Evolutionary conservation across 2,113 vertebrate species (phyloP).

Genomic region (Columba janthina): DNA sequence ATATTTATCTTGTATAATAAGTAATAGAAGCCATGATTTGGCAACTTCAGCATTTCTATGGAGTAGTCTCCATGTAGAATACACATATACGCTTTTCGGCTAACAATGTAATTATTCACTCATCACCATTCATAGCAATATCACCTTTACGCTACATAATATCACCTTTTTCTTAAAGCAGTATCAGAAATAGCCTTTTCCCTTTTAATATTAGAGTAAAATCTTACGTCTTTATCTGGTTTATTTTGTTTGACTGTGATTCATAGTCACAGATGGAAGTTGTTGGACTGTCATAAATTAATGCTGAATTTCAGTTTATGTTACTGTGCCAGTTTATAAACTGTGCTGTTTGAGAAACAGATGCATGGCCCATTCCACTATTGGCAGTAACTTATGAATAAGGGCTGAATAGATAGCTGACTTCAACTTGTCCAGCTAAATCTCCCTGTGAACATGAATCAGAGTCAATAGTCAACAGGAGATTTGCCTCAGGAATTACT

Average conservation of each 20-base stretch:
- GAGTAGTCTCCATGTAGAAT: neutral
- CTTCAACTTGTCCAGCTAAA: neutral
- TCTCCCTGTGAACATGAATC: neutral
- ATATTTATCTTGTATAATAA: neutral
- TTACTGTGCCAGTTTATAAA: neutral
- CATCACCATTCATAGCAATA: neutral
- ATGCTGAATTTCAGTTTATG: constrained; percentile 6
- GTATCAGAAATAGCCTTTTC: neutral
- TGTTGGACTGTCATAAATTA: neutral
- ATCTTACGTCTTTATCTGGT: neutral
- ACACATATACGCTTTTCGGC: neutral
- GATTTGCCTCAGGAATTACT: neutral
- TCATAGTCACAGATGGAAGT: neutral
- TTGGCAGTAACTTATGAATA: neutral
- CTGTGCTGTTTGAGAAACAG: neutral
- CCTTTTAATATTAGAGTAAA: neutral
- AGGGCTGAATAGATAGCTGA: neutral
- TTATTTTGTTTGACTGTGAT: neutral
- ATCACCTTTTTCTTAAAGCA: neutral
- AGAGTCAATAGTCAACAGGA: neutral
- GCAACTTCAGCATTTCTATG: neutral
- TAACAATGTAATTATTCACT: neutral
- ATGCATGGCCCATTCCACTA: neutral
- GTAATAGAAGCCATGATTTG: neutral
- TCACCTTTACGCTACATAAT: neutral